These are phyloP conservation scores for Drosophila baimaii DNA, from an alignment of 1,140 invertebrate species.

Conservation along the genomic window DNA sequence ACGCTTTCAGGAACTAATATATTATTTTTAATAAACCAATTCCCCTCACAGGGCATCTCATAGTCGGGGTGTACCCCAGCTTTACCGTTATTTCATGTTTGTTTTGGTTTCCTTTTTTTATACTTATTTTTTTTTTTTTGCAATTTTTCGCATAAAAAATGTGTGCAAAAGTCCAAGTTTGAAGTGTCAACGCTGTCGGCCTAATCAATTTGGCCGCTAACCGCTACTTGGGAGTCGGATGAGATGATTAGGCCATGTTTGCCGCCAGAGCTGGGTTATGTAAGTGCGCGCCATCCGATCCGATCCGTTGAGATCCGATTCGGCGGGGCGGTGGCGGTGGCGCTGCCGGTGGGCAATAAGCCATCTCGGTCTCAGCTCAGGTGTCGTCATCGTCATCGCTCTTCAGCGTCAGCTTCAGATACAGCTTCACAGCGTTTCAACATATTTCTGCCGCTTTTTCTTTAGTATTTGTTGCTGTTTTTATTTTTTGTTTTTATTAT, in stretches of 20 bases:
- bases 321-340: constrained; percentile 55
- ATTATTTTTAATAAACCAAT: not conserved
- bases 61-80: not conserved
- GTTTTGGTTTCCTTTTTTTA: too few relatives aligned
- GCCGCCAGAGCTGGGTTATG: constrained; percentile 58
- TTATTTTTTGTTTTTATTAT: constrained; percentile 22
- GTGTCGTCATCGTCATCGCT: constrained; percentile 68
- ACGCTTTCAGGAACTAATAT: too few relatives aligned
- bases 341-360: constrained; percentile 68
- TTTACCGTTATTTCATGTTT: constrained; percentile 12
- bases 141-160: constrained; percentile 46
- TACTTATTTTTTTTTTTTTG: too few relatives aligned
- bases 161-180: constrained; percentile 61
- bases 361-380: constrained; percentile 53
- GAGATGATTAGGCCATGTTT: constrained; percentile 80
- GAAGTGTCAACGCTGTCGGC: constrained; percentile 67
- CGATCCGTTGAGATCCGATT: constrained; percentile 45
- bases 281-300: constrained; percentile 67
- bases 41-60: not conserved
- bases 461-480: constrained; percentile 20
- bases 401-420: constrained; percentile 7
- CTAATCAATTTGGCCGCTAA: constrained; percentile 72
- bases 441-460: constrained; percentile 60
- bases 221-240: constrained; percentile 55
- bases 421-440: constrained; percentile 53